Conservation (phyloP, 2,888 invertebrate species). For the Lingula anatina region DNA sequence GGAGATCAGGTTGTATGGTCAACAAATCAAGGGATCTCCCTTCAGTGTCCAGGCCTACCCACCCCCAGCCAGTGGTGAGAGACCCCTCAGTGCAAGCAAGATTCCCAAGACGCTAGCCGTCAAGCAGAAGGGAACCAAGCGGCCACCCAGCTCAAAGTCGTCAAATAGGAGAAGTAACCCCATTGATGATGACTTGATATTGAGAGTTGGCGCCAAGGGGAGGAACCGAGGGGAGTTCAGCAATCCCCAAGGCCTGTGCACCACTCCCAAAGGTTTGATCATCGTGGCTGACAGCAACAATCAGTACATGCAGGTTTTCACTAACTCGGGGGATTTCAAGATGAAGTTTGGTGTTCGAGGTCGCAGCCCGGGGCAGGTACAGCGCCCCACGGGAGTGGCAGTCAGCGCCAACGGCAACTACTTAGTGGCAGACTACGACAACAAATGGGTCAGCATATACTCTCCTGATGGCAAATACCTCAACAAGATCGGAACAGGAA, state of each 20-base stretch:
- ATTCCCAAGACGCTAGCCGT: conserved; percentile 47
- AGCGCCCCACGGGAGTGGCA: conserved; percentile 57
- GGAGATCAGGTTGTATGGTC: conserved; percentile 50
- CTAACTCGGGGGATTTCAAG: conserved; percentile 52
- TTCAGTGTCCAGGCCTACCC: conserved; percentile 47
- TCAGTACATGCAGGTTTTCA: conserved; percentile 53
- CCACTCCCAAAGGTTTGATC: conserved; percentile 50
- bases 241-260: conserved; percentile 57
- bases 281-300: conserved; percentile 56
- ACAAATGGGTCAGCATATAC: conserved; percentile 56
- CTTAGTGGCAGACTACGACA: conserved; percentile 58
- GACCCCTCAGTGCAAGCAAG: conserved; percentile 32
- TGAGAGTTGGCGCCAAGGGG: conserved; percentile 55
- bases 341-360: conserved; percentile 52
- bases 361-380: conserved; percentile 55
- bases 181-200: conserved; percentile 55
- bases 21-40: conserved; percentile 53
- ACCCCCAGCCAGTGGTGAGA: conserved; percentile 30
- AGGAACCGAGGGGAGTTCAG: conserved; percentile 56
- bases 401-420: conserved; percentile 54
- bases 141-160: conserved; percentile 50
- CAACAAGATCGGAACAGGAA: conserved; percentile 54
- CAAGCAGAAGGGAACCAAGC: conserved; percentile 49
- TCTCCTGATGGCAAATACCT: conserved; percentile 56
- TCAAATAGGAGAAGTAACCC: conserved; percentile 49